Percentiles rank a stretch among this genome's conserved stretches.
phyloP scores from a whole-genome alignment of 2,113 vertebrate genomes.

The Tragelaphus buxtoni region DNA sequence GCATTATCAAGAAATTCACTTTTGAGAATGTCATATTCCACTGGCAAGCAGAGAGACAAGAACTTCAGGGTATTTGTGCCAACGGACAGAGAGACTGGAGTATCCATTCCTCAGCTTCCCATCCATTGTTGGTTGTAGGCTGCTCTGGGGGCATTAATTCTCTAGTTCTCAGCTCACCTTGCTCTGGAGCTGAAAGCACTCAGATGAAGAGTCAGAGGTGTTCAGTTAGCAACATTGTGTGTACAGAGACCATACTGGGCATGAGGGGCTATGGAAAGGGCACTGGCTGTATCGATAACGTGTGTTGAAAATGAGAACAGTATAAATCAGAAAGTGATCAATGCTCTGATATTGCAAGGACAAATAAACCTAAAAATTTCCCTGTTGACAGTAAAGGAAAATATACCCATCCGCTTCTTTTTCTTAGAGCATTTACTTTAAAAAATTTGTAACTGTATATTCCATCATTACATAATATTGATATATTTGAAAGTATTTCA shows the following conservation, averaged over 20 bases:
- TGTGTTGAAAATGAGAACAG: background rate
- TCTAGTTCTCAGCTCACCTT: background rate
- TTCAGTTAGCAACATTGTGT: background rate
- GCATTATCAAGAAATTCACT: background rate
- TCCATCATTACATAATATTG: background rate
- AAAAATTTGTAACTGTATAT: background rate
- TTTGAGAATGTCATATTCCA: background rate
- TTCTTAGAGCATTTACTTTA: background rate
- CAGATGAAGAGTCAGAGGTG: background rate
- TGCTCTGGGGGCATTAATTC: background rate
- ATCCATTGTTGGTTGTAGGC: accelerated
- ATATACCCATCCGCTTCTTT: background rate
- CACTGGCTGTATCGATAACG: background rate
- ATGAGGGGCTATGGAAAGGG: background rate
- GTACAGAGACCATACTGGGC: background rate
- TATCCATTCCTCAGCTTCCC: background rate
- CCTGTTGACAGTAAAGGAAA: background rate
- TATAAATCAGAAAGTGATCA: background rate
- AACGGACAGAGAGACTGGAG: background rate
- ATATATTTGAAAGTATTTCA: background rate
- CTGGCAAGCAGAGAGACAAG: background rate
- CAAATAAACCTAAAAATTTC: background rate
- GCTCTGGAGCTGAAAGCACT: background rate
- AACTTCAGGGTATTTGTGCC: background rate
- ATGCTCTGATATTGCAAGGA: background rate